These are phyloP conservation scores for Peromyscus leucopus DNA, from an alignment of 2,113 vertebrate species.

Conservation along the genomic window DNA sequence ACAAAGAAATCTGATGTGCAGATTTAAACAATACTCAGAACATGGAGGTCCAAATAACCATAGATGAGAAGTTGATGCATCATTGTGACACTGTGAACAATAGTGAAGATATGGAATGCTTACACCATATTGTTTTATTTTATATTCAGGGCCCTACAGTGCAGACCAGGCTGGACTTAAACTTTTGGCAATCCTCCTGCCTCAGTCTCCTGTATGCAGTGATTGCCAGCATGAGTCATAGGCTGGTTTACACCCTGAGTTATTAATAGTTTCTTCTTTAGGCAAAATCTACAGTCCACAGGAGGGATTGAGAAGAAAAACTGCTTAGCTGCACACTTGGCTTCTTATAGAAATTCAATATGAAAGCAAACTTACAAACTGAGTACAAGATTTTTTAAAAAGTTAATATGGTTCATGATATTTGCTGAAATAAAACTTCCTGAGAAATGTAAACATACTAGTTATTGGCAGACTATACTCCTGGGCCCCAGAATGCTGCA, in stretches of 20 bases:
- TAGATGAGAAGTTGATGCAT: neutral
- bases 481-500: neutral
- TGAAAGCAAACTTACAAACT: constrained; percentile 43
- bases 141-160: neutral
- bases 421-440: constrained; percentile 26
- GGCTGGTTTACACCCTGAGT: neutral
- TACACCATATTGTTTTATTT: neutral
- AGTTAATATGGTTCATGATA: constrained; percentile 23
- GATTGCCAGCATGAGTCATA: neutral
- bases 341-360: constrained; percentile 44
- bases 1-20: neutral
- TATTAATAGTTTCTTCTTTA: neutral
- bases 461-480: neutral
- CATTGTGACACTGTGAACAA: constrained; percentile 5
- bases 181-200: neutral
- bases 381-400: neutral
- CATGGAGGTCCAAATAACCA: neutral
- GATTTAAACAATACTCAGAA: neutral
- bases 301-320: neutral
- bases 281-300: neutral
- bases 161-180: neutral
- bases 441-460: constrained; percentile 12
- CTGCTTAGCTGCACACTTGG: neutral
- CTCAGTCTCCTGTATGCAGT: neutral
- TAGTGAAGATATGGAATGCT: neutral